Conservation (phyloP, 2,888 invertebrate genomes). For the Drosophila greeni region DNA sequence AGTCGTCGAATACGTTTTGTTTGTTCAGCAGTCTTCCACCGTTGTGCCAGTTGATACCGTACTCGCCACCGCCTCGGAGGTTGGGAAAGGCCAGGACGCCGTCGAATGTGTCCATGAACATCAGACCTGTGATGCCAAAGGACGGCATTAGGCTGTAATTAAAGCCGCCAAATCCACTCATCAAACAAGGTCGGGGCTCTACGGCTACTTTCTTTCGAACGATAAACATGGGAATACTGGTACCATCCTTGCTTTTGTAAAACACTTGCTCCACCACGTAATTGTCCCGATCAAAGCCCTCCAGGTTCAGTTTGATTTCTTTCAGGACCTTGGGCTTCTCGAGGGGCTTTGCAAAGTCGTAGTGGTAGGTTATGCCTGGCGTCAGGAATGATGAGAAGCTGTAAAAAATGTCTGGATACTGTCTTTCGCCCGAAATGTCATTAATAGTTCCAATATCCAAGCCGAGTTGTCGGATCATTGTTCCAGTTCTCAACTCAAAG, state of each 20-base stretch:
- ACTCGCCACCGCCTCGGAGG: conserved; percentile 97
- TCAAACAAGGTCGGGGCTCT: conserved; percentile 85
- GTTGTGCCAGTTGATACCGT: conserved; percentile 98
- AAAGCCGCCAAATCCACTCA: conserved; percentile 99
- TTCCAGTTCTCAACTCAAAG: conserved; percentile 84
- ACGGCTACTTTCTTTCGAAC: conserved; percentile 83
- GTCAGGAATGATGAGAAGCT: conserved; percentile 95
- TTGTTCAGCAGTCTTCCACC: conserved; percentile 93
- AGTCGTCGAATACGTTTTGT: conserved; percentile 98
- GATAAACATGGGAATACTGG: conserved; percentile 97
- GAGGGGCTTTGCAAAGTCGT: conserved; percentile 86
- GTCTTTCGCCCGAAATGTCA: conserved; percentile 90
- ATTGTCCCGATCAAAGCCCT: conserved; percentile 87
- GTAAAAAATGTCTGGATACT: conserved; percentile 93
- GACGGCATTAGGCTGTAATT: conserved; percentile 93
- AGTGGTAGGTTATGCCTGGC: conserved; percentile 90
- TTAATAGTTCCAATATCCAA: conserved; percentile 92
- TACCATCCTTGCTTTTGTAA: conserved; percentile 94
- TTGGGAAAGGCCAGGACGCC: conserved; percentile 95
- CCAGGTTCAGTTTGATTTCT: conserved; percentile 88
- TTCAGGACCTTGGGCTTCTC: conserved; percentile 85
- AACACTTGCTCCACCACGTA: conserved; percentile 94
- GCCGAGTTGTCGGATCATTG: conserved; percentile 85
- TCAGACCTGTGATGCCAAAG: conserved; percentile 91
- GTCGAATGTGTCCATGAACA: conserved; percentile 92